These are phyloP conservation scores for Cynoglossus semilaevis DNA, from an alignment of 2,113 vertebrate species.

Conservation along the genomic window DNA sequence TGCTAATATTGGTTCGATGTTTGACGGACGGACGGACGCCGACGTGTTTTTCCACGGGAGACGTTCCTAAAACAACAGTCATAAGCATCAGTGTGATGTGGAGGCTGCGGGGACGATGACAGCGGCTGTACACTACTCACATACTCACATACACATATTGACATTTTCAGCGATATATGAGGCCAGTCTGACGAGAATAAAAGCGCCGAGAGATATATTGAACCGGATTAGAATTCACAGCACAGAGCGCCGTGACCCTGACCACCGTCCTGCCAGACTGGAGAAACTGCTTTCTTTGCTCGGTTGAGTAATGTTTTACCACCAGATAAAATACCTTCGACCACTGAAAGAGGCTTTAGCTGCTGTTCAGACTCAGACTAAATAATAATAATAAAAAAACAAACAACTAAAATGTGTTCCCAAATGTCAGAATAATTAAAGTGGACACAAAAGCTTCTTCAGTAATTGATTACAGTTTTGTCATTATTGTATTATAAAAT, in stretches of 20 bases:
- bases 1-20: no score
- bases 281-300: conserved; percentile 21
- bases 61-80: no score
- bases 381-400: not conserved
- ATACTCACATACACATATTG: not conserved
- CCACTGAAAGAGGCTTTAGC: not conserved
- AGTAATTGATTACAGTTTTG: no score
- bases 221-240: conserved; percentile 42
- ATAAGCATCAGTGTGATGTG: no score
- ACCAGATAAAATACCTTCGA: conserved; percentile 25
- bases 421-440: not conserved
- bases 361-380: not conserved
- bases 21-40: no score
- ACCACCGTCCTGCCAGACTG: conserved; percentile 25
- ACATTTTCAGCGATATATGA: not conserved
- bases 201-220: not conserved
- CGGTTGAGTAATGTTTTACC: conserved; percentile 30
- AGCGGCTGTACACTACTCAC: not conserved
- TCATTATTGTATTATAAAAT: no score
- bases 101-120: no score
- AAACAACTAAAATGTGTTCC: not conserved
- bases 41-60: no score
- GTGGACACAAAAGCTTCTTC: not conserved
- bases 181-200: not conserved
- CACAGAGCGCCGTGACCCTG: conserved; percentile 10